Conservation (phyloP, 2,797 vertebrate genomes). For the Phalanger gymnotis region DNA sequence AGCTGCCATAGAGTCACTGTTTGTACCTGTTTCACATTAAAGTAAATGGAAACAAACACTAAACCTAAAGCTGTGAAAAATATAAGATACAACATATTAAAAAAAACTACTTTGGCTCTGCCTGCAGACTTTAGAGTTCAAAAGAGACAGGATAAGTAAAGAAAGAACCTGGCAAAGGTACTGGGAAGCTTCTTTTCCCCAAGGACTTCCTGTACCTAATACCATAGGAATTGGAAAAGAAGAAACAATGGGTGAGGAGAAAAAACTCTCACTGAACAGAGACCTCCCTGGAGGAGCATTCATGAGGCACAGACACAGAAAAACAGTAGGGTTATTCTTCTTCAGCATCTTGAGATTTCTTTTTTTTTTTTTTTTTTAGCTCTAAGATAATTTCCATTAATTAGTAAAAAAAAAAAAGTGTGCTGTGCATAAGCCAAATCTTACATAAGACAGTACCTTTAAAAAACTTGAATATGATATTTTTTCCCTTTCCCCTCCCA, state of each 20-base stretch:
- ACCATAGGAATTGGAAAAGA: slow-evolving; percentile 23
- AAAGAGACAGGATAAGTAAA: slow-evolving; percentile 46
- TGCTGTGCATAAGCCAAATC: slow-evolving; percentile 9
- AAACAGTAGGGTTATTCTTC: background rate
- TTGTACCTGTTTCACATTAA: slow-evolving; percentile 65
- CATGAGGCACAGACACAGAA: slow-evolving; percentile 15
- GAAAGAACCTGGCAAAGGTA: slow-evolving; percentile 35
- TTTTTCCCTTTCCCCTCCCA: background rate
- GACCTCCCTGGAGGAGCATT: background rate
- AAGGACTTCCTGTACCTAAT: slow-evolving; percentile 42
- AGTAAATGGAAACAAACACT: slow-evolving; percentile 62
- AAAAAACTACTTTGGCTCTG: slow-evolving; percentile 58
- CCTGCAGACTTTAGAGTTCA: slow-evolving; percentile 56
- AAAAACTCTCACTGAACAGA: background rate
- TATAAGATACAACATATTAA: slow-evolving; percentile 38
- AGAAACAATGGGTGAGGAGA: background rate
- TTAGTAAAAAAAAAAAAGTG: background rate
- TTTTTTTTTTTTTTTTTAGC: background rate
- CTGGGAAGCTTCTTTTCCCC: background rate
- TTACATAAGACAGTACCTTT: slow-evolving; percentile 7
- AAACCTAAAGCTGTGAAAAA: slow-evolving; percentile 53
- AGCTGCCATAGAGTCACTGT: slow-evolving; percentile 45
- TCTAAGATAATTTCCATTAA: slow-evolving; percentile 23
- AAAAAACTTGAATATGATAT: background rate
- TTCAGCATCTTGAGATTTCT: background rate